phyloP scores from a whole-genome alignment of 2,797 vertebrate genomes.

The Phoeniculus purpureus region DNA sequence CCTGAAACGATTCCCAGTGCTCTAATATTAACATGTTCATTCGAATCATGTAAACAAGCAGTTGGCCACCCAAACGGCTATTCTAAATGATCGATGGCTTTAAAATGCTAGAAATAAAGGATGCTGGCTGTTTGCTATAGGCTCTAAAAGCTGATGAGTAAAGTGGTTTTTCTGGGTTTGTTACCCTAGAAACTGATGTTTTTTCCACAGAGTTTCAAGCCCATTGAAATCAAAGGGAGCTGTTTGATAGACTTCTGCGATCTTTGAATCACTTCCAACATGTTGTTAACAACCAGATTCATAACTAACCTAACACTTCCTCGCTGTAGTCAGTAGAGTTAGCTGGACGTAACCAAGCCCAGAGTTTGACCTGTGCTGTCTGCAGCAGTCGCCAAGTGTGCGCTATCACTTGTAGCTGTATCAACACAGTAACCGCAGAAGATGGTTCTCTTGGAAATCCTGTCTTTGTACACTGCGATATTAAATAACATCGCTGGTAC shows the following conservation, averaged over 20 bases:
- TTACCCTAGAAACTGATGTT: slow-evolving; percentile 51
- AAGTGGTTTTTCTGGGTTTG: slow-evolving; percentile 38
- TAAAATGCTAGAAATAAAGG: slow-evolving; percentile 17
- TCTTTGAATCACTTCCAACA: slow-evolving; percentile 49
- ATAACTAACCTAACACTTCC: slow-evolving; percentile 46
- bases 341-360: slow-evolving; percentile 11
- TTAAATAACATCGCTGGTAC: slow-evolving; percentile 56
- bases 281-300: slow-evolving; percentile 49
- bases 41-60: background rate
- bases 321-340: background rate
- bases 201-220: slow-evolving; percentile 36
- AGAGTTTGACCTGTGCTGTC: background rate
- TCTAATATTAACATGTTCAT: background rate
- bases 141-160: slow-evolving; percentile 14
- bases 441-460: background rate
- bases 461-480: background rate
- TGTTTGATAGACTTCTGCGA: slow-evolving; percentile 46
- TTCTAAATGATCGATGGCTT: background rate
- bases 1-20: background rate
- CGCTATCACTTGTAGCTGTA: slow-evolving; percentile 35
- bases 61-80: background rate
- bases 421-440: slow-evolving; percentile 46
- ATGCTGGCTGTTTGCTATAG: background rate
- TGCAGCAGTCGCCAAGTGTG: slow-evolving; percentile 13
- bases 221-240: slow-evolving; percentile 36